These are phyloP conservation scores for Hirtodrosophila histrioides DNA, from an alignment of 2,888 invertebrate species.

Conservation along the genomic window DNA sequence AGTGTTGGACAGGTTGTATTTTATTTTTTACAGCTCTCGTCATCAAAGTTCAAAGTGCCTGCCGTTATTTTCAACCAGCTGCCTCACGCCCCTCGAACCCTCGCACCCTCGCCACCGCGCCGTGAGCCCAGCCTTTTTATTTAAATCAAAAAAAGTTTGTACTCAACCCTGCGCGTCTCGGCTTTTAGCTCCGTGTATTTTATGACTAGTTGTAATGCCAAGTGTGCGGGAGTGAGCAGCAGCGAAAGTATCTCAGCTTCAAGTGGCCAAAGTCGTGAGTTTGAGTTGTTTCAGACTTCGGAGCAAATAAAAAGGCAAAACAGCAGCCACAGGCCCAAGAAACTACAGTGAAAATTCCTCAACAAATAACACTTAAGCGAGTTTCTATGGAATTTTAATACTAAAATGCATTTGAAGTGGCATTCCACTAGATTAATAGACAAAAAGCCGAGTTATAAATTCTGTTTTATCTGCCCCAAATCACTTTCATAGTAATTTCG, in stretches of 20 bases:
- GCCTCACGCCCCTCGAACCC: too few relatives aligned
- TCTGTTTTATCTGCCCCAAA: neutral
- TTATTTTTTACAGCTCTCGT: conserved; percentile 58
- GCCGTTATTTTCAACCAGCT: conserved; percentile 42
- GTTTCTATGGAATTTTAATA: conserved; percentile 21
- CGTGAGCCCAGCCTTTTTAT: conserved; percentile 47
- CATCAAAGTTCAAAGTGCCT: conserved; percentile 77
- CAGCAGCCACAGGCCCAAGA: conserved; percentile 3
- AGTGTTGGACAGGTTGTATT: conserved; percentile 38
- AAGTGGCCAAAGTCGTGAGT: conserved; percentile 48
- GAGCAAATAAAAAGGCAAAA: conserved; percentile 30
- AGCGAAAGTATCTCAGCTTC: conserved; percentile 46
- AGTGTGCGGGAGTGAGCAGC: conserved; percentile 32
- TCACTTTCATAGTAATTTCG: too few relatives aligned
- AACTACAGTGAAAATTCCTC: conserved; percentile 41
- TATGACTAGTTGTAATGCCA: conserved; percentile 66
- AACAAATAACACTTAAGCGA: conserved; percentile 1
- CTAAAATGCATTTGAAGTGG: conserved; percentile 13
- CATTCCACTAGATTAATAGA: conserved; percentile 2
- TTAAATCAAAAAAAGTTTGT: conserved; percentile 72
- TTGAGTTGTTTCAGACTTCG: conserved; percentile 27
- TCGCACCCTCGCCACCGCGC: neutral
- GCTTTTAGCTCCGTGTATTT: conserved; percentile 55
- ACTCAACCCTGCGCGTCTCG: conserved; percentile 9
- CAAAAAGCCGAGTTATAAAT: neutral